Conservation (phyloP, 2,113 vertebrate species). For the Lepus timidus region DNA sequence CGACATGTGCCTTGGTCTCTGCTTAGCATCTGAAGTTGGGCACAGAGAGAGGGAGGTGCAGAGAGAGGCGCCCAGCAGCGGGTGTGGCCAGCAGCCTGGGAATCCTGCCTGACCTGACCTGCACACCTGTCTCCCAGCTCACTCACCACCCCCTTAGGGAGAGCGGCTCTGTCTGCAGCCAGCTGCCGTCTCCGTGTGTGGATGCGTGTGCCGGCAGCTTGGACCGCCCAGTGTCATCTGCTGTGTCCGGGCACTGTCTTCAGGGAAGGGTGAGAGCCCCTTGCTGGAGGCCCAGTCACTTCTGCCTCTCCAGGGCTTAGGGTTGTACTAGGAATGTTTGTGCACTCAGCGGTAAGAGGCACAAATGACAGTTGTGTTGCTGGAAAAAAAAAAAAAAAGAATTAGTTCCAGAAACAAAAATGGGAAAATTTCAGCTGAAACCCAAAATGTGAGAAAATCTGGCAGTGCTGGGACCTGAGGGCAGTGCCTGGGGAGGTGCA, state of each 20-base stretch:
- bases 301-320: not conserved
- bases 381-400: not conserved
- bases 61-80: not conserved
- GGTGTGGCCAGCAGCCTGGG: not conserved
- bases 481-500: rapidly evolving
- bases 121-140: not conserved
- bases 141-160: not conserved
- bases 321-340: not conserved
- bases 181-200: not conserved
- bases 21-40: not conserved
- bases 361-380: not conserved
- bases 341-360: not conserved
- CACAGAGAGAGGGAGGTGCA: not conserved
- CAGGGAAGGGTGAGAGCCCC: not conserved
- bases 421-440: not conserved
- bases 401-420: not conserved
- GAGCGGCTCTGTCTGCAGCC: not conserved
- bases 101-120: not conserved
- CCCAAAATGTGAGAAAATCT: not conserved
- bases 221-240: not conserved
- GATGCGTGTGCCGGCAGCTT: rapidly evolving
- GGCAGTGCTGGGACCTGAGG: not conserved
- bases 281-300: not conserved
- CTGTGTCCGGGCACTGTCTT: rapidly evolving
- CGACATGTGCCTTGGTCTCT: not conserved